Conservation (phyloP, 2,113 vertebrate species). For the Probosciger aterrimus region DNA sequence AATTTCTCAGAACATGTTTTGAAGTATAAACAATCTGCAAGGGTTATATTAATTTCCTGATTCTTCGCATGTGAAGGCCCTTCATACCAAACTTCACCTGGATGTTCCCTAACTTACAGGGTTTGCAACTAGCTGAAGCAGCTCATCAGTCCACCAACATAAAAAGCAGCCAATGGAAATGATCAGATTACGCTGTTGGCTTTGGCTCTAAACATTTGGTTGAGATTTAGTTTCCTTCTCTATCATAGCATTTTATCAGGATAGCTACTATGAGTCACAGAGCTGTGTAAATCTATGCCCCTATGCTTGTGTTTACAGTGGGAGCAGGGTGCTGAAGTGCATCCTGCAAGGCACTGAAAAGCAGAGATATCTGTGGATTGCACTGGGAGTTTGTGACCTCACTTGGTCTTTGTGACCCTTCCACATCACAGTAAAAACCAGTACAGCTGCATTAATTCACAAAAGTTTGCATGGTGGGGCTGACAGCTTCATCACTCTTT, state of each 20-base stretch:
- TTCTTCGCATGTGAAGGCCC: background rate
- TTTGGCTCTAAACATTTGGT: background rate
- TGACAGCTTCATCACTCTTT: background rate
- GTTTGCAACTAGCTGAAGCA: accelerated
- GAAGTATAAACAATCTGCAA: background rate
- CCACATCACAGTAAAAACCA: background rate
- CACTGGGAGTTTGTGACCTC: background rate
- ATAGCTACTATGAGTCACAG: background rate
- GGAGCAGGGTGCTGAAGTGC: background rate
- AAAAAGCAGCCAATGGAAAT: accelerated
- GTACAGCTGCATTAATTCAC: background rate
- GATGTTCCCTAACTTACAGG: no score
- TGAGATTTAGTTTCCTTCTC: background rate
- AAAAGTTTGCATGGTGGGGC: accelerated
- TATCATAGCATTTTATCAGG: background rate
- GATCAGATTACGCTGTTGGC: background rate
- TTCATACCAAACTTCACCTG: background rate
- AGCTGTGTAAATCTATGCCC: background rate
- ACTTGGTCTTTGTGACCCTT: background rate
- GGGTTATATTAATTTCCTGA: background rate
- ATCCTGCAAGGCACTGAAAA: background rate
- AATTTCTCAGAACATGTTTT: background rate
- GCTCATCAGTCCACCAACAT: accelerated
- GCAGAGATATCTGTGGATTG: background rate
- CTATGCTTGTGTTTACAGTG: accelerated